phyloP scores from a whole-genome alignment of 2,888 invertebrate genomes.

The Drosophila peninsularis region DNA sequence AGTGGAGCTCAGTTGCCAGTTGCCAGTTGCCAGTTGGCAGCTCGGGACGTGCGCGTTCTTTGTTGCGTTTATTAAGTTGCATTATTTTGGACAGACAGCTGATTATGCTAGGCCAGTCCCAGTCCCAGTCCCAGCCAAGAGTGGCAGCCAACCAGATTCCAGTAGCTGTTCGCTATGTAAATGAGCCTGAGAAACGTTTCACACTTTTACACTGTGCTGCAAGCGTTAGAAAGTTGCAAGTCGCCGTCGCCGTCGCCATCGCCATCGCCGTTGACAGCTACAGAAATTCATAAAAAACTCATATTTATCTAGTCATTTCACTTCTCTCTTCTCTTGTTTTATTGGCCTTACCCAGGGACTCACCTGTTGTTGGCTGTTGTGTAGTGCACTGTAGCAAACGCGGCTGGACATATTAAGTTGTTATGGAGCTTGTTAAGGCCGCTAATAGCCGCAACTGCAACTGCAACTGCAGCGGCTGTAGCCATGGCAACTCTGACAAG shows the following conservation, averaged over 20 bases:
- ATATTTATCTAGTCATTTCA: not conserved
- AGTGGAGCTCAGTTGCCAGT: conserved; percentile 4
- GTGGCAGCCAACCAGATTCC: conserved; percentile 46
- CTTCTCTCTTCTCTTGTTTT: not conserved
- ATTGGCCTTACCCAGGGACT: not conserved
- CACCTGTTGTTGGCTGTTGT: conserved; percentile 10
- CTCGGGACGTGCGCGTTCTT: conserved; percentile 44
- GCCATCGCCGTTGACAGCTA: conserved; percentile 13
- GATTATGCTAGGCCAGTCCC: conserved; percentile 61
- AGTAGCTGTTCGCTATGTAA: conserved; percentile 70
- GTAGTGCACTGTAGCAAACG: conserved; percentile 46
- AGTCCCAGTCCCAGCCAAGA: conserved; percentile 4
- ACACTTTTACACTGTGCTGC: conserved; percentile 57
- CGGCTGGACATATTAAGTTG: conserved; percentile 45
- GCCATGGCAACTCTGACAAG: conserved; percentile 53
- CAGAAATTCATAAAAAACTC: conserved; percentile 1
- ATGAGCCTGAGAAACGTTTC: conserved; percentile 75
- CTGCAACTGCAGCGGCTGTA: conserved; percentile 6
- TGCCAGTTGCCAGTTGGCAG: conserved; percentile 7
- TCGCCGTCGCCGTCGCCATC: not conserved
- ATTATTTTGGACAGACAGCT: conserved; percentile 74
- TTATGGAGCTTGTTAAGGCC: conserved; percentile 63
- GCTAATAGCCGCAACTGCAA: conserved; percentile 61
- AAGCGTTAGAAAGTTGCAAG: conserved; percentile 22
- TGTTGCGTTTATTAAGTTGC: conserved; percentile 75